Conservation (phyloP, 2,797 vertebrate species). For the Lepus townsendii region DNA sequence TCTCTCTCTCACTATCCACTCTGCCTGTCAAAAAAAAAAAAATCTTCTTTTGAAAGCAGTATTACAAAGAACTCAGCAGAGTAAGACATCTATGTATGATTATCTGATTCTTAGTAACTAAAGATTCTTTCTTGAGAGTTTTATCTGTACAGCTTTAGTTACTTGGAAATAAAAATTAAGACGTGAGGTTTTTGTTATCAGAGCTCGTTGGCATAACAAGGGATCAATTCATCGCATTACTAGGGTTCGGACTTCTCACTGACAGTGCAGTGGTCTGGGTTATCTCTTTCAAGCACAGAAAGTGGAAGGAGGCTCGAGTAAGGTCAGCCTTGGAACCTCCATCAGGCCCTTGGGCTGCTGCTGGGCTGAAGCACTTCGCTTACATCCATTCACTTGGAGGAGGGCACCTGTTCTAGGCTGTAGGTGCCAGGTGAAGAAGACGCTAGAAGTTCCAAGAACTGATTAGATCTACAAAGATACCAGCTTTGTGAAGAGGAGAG, state of each 20-base stretch:
- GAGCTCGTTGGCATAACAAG: neutral
- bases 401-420: neutral
- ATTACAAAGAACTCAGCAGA: neutral
- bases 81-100: neutral
- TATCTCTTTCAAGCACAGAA: neutral
- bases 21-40: no score
- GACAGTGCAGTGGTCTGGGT: neutral
- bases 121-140: neutral
- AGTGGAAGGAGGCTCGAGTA: neutral
- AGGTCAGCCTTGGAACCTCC: neutral
- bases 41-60: neutral
- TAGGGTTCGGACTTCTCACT: neutral
- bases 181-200: neutral
- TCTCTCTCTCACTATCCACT: no score
- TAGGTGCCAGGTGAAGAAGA: neutral
- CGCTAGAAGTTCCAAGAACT: neutral
- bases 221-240: neutral
- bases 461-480: neutral
- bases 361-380: neutral
- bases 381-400: neutral
- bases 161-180: neutral
- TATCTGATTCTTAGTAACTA: neutral
- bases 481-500: neutral
- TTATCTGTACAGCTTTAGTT: neutral
- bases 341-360: neutral